Base-by-base conservation (phyloP, 2,888 invertebrate species). In the Zygaena filipendulae region DNA sequence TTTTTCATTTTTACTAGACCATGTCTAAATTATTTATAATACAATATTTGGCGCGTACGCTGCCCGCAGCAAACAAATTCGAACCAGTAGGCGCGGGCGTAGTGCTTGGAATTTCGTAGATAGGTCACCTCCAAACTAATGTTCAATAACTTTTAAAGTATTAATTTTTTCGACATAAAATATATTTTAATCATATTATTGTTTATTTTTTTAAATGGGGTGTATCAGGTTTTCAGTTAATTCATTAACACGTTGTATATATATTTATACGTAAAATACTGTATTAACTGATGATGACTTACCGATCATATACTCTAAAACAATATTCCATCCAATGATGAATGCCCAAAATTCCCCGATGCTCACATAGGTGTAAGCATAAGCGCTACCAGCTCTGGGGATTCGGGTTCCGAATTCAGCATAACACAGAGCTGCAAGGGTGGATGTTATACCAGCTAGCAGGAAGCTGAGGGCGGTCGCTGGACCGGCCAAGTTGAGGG, bases 281-380 rank as follows among this genome's bases (percentile, higher is more conserved):
- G 7, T 16, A 16, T 16, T 16, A 6, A 16, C n/a, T n/a, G n/a
- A n/a, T n/a, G n/a, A n/a, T n/a, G n/a, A 7, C 52, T 58, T 50
- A 87, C 91, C 91, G 45, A 94, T 88, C 88, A 93, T 90, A 56
- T 94, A 92, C 56, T 94, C 94, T 47, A 95, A 64, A 20, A 96
- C 85, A 30, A 96, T 90, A 57, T 95, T 95, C 96, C 96, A 96
- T 12, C 96, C 96, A 49, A 96, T 95, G 27, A 93, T 86, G 52
- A 96, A 96, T 0, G 95, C 95, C 90, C 92, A 91, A 54, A 95
- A 91, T 63, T 96, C 96, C 9, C 95, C 95, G 33, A 96, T 86
- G 42, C 92, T 91, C 30, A 95, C 91, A 56, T 96, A 96, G 4
- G 94, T 95, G 64, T 96, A 96, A 10, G 94, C 89, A 59, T 96